Evolutionary conservation across 2,113 vertebrate genomes (phyloP), one percentile per base, ranked within the genome.

Genomic region (Gambusia affinis): DNA sequence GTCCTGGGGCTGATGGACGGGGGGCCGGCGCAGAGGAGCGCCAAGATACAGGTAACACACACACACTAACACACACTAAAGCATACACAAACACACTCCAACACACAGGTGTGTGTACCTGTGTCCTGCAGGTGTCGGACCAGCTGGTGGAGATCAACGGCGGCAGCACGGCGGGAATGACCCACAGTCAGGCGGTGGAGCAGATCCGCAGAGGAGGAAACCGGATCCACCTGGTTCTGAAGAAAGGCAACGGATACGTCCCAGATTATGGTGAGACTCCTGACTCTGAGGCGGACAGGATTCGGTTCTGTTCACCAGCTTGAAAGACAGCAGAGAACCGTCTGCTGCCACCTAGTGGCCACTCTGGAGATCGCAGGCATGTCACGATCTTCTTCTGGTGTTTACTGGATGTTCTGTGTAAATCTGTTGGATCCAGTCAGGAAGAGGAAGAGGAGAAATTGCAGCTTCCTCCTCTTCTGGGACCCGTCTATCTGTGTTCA

Each of bases 131-230:
- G 96, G 92, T 95, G 17, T 95, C 95, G 0, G 95, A 97, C 86
- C 95, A 96, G 72, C 91, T 97, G 87, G 93, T 96, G 78, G 89
- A 93, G 87, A 96, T 97, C 39, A 96, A 96, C 2, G 93, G 95
- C 6, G 93, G 95, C 87, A 92, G 93, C 10, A 96, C 94, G 0
- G 64, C 83, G 2, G 95, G 94, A n/a, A 96, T 97, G 94, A 96
- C 92, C 10, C 95, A 96, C 80, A 93, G 91, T 72, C 95, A 95
- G 81, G 95, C 94, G 0, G 91, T 96, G 87, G 95, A 96, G 67
- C 93, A 92, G 90, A 96, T 97, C 89, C 85, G 93, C 1, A 75
- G 89, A 54, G 94, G 95, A 19, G 95, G 95, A 0, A 88, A 91
- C 33, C 87, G 90, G 1, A 96, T 97, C 72, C 91, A 83, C 83